Evolutionary conservation across 2,797 vertebrate genomes (phyloP).

Genomic region (Heteromormyrus szaboi): DNA sequence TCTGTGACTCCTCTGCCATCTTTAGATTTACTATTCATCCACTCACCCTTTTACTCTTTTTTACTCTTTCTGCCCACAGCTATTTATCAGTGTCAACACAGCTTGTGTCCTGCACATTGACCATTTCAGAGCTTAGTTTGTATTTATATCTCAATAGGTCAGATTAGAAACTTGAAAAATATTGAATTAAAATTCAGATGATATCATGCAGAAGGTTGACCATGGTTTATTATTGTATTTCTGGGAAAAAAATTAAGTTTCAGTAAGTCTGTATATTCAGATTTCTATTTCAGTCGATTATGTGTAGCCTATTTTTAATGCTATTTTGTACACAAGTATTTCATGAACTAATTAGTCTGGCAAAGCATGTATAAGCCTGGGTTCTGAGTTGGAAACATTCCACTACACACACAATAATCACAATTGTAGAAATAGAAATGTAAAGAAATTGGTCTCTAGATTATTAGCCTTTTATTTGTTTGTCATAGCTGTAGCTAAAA

Average conservation of each 20-base stretch:
- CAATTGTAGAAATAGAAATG: neutral
- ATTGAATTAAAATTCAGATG: neutral
- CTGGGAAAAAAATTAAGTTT: neutral
- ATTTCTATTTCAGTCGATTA: neutral
- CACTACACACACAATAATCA: neutral
- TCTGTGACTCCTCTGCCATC: neutral
- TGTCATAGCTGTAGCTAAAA: neutral
- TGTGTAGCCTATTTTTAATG: neutral
- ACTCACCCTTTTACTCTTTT: neutral
- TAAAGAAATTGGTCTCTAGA: neutral
- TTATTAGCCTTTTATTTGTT: neutral
- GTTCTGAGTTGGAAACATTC: neutral
- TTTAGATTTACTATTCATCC: neutral
- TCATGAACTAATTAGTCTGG: neutral
- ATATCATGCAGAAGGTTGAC: neutral
- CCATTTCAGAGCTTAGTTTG: neutral
- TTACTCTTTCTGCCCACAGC: neutral
- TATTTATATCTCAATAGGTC: neutral
- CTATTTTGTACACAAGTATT: neutral
- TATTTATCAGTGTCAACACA: neutral
- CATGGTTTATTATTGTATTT: neutral
- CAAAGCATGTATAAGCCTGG: neutral
- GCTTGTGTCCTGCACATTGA: neutral
- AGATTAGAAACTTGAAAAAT: neutral
- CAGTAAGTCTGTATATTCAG: neutral